Base-by-base conservation (phyloP, 2,113 vertebrate species). In the Leucopsar rothschildi region DNA sequence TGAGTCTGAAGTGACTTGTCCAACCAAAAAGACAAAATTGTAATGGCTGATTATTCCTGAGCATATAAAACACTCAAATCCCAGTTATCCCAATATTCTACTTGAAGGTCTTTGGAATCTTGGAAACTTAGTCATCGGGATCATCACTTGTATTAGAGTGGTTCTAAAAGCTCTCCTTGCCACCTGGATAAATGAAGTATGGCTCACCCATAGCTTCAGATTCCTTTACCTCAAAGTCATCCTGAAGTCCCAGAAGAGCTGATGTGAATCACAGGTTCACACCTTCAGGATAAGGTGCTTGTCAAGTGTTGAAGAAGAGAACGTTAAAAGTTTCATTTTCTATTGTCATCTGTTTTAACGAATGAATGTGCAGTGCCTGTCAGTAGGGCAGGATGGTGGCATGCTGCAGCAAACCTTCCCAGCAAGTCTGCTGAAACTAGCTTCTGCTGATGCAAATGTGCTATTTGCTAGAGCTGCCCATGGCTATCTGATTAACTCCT, bases 401-500 rank as follows among this genome's bases (percentile, higher is more conserved):
- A 69, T 5, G 4, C 66, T 28, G 44, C 17, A 15, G 72, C 59
- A 88, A 86, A 82, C 12, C 81, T 89, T 90, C 86, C 88, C 55
- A 33, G 60, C 37, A 60, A 42, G 71, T 42, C 78, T 96, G 77
- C 60, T 87, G 64, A 68, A 79, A 84, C 49, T 47, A 73, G 39
- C 70, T 92, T 78, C 80, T 83, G 66, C 63, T 96, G 84, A 93
- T 90, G 75, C 92, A 94, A 88, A 95, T n/a, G 76, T 68, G 86
- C 45, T 78, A 28, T 37, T 82, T 72, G 60, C 77, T 87, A 89
- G 83, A 81, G 82, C 85, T 92, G 76, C 70, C 29, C 49, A 68
- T 47, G 59, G 61, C 81, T 97, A 95, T 96, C 96, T 96, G 88
- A 92, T 94, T 70, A 96, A 90, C 93, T 96, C 83, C 93, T 70